Evolutionary conservation across 1,140 invertebrate genomes (phyloP).

Genomic region (Drosophila arizonae): DNA sequence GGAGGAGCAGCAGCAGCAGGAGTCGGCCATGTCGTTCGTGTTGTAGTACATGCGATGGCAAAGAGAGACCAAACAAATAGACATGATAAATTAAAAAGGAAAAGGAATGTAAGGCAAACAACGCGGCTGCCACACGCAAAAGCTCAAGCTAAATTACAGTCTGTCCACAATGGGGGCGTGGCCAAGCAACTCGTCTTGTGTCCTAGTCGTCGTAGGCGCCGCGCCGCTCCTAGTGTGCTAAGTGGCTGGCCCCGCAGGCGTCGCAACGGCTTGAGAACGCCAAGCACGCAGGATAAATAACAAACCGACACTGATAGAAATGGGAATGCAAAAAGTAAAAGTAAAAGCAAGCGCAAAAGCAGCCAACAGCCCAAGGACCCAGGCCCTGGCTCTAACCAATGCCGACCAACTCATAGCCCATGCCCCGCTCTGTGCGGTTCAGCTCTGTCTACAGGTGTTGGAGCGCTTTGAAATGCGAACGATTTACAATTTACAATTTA

Average conservation of each 20-base stretch:
- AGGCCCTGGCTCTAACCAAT: neutral
- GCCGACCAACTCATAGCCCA: neutral
- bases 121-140: slow-evolving; percentile 47
- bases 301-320: slow-evolving; percentile 75
- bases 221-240: slow-evolving; percentile 56
- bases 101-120: slow-evolving; percentile 64
- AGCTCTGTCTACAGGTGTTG: slow-evolving; percentile 60
- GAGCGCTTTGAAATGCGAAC: slow-evolving; percentile 58
- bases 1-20: neutral
- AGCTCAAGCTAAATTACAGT: slow-evolving; percentile 62
- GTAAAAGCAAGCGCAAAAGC: slow-evolving; percentile 3
- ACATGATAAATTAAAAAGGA: slow-evolving; percentile 80
- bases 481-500: slow-evolving; percentile 51
- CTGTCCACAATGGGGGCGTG: slow-evolving; percentile 47
- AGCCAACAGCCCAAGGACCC: neutral
- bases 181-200: slow-evolving; percentile 21
- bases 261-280: slow-evolving; percentile 33
- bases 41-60: slow-evolving; percentile 58
- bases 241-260: slow-evolving; percentile 72
- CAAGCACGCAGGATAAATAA: slow-evolving; percentile 72
- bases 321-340: slow-evolving; percentile 4
- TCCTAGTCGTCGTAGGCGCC: slow-evolving; percentile 25
- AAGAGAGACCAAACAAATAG: slow-evolving; percentile 75
- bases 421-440: slow-evolving; percentile 16
- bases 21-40: slow-evolving; percentile 17